Conservation (phyloP, 2,797 vertebrate species). For the Leptodactylus fallax region DNA sequence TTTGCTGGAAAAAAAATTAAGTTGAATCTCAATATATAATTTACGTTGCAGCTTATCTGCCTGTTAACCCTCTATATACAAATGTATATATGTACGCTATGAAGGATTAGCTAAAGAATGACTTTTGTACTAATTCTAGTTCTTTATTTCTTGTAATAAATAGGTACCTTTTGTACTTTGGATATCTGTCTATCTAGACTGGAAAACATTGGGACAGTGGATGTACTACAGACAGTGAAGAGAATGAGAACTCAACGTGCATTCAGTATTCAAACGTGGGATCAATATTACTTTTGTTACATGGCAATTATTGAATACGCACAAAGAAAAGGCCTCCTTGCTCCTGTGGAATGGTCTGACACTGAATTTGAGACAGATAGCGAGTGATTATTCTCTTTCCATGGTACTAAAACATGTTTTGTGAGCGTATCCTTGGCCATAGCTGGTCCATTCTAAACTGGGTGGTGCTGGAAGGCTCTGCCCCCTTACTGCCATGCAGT, state of each 20-base stretch:
- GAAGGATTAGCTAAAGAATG: too few species aligned
- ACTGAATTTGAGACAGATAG: conserved; percentile 86
- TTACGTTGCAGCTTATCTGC: background rate
- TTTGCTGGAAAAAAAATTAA: too few species aligned
- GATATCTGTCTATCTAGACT: conserved; percentile 86
- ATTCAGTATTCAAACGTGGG: conserved; percentile 89
- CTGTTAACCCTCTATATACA: background rate
- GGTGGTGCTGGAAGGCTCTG: conserved; percentile 69
- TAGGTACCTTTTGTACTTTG: conserved; percentile 87
- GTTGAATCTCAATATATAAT: background rate
- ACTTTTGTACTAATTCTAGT: background rate
- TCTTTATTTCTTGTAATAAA: background rate
- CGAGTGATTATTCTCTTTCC: conserved; percentile 75
- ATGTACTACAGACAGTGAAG: conserved; percentile 81
- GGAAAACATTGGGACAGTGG: conserved; percentile 84
- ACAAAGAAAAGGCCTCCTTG: conserved; percentile 80
- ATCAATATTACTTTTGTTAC: conserved; percentile 89
- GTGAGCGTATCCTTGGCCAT: conserved; percentile 46
- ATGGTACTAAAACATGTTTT: conserved; percentile 63
- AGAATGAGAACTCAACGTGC: conserved; percentile 85
- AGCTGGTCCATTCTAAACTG: conserved; percentile 75
- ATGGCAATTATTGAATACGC: conserved; percentile 84
- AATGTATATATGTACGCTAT: background rate
- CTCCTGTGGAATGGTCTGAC: conserved; percentile 85
- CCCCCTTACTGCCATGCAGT: conserved; percentile 51